Evolutionary conservation across 2,888 invertebrate genomes (phyloP).

Genomic region (Lithodes maja): DNA sequence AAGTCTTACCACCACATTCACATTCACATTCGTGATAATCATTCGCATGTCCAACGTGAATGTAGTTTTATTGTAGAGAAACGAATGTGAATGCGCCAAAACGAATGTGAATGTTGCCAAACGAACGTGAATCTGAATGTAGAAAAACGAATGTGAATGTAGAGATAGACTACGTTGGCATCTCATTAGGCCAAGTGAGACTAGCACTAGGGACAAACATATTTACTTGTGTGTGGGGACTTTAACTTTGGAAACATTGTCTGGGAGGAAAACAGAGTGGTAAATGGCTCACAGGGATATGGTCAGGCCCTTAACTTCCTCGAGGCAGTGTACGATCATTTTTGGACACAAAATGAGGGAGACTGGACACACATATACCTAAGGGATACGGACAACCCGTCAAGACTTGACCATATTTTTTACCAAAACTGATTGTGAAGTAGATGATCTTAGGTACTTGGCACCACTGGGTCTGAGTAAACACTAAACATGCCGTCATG

Average conservation of each 20-base stretch:
- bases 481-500: conserved; percentile 14
- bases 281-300: conserved; percentile 20
- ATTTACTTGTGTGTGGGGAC: conserved; percentile 32
- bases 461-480: conserved; percentile 22
- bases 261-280: conserved; percentile 46
- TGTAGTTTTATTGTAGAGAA: too few species aligned
- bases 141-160: too few species aligned
- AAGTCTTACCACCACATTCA: too few species aligned
- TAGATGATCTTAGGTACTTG: conserved; percentile 1
- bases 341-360: conserved; percentile 33
- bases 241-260: conserved; percentile 41
- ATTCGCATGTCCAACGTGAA: too few species aligned
- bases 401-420: conserved; percentile 42
- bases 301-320: conserved; percentile 30
- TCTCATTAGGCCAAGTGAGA: conserved; percentile 26
- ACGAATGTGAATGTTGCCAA: too few species aligned
- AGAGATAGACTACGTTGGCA: too few species aligned
- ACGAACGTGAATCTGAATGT: too few species aligned
- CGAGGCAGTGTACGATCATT: conserved; percentile 28
- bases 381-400: conserved; percentile 28
- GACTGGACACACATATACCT: conserved; percentile 33
- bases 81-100: too few species aligned
- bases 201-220: neutral
- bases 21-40: too few species aligned
- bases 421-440: conserved; percentile 8